Conservation (phyloP, 2,797 vertebrate genomes). For the Champsocephalus gunnari region DNA sequence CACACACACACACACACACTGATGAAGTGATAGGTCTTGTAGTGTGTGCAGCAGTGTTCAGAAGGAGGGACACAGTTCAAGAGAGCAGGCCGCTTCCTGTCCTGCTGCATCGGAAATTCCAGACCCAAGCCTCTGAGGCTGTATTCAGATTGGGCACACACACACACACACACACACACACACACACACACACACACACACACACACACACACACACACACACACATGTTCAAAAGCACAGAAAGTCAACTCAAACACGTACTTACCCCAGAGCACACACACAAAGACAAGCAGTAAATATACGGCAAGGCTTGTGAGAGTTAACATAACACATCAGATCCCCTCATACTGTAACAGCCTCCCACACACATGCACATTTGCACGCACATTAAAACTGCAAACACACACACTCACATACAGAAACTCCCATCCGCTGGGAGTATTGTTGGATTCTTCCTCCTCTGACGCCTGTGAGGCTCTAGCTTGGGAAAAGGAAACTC, state of each 20-base stretch:
- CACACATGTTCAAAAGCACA: background rate
- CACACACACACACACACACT: constrained; percentile 2
- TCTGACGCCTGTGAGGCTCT: constrained; percentile 58
- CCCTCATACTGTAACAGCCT: constrained; percentile 20
- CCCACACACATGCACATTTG: background rate
- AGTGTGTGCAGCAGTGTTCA: constrained; percentile 14
- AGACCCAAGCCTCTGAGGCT: constrained; percentile 40
- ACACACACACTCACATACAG: constrained; percentile 9
- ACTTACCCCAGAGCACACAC: constrained; percentile 39
- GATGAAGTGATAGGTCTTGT: constrained; percentile 3
- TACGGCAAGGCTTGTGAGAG: constrained; percentile 20
- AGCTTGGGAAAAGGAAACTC: constrained; percentile 67
- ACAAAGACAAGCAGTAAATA: constrained; percentile 27
- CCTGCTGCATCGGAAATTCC: constrained; percentile 71
- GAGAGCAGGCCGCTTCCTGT: constrained; percentile 59
- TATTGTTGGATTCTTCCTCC: constrained; percentile 73
- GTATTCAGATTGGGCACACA: constrained; percentile 15
- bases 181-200: background rate
- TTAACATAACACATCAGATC: constrained; percentile 44
- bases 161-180: too few species aligned
- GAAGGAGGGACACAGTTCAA: constrained; percentile 38
- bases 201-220: constrained; percentile 31
- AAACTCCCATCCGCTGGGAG: constrained; percentile 64
- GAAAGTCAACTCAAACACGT: constrained; percentile 8
- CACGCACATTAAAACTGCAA: background rate